Percentiles rank a stretch among this genome's conserved stretches.
Evolutionary conservation across 2,797 vertebrate genomes (phyloP).

Genomic region (Mus caroli): DNA sequence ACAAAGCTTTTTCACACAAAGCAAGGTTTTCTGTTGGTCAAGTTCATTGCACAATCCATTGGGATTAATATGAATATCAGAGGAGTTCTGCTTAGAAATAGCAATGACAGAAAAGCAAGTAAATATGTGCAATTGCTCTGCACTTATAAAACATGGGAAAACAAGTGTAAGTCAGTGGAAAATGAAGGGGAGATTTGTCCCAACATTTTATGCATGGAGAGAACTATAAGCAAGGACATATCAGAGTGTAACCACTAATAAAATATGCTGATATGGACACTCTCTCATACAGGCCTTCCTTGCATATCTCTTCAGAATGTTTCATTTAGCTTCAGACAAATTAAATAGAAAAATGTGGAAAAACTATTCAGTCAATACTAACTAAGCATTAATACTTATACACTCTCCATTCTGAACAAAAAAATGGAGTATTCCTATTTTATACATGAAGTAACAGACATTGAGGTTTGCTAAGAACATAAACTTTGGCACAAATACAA

Average conservation of each 20-base stretch:
- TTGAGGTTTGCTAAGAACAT: not conserved
- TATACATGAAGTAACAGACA: not conserved
- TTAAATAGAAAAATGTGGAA: not conserved
- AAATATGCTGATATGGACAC: not conserved
- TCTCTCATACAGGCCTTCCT: too few species aligned
- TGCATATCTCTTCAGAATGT: not conserved
- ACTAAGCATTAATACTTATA: not conserved
- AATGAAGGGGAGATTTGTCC: not conserved
- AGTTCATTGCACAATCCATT: not conserved
- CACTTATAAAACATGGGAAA: not conserved
- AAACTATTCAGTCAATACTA: not conserved
- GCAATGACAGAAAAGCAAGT: not conserved
- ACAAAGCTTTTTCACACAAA: not conserved
- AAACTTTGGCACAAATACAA: not conserved
- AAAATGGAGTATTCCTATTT: not conserved
- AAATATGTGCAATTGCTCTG: not conserved
- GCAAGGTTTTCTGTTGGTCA: not conserved
- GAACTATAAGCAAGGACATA: not conserved
- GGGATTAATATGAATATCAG: slow-evolving; percentile 18
- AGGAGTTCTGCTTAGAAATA: not conserved
- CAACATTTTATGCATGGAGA: not conserved
- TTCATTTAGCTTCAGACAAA: not conserved
- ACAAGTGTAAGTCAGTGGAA: not conserved
- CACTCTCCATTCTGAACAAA: not conserved
- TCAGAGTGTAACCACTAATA: not conserved